phyloP scores from a whole-genome alignment of 1,140 invertebrate genomes.

The Bombus consobrinus region DNA sequence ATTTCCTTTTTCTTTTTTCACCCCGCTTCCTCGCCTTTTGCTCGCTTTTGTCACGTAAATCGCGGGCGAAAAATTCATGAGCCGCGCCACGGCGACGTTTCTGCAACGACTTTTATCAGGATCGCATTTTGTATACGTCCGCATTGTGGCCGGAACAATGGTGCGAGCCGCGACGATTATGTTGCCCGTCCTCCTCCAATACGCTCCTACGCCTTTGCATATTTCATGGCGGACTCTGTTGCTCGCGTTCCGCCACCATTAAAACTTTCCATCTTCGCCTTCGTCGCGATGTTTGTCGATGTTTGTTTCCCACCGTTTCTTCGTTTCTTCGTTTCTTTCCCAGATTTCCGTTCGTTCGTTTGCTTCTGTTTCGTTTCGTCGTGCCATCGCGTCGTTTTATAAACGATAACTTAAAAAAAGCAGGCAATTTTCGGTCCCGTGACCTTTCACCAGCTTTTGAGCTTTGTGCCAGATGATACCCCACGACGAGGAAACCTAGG shows the following conservation, averaged over 20 bases:
- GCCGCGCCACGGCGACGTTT: constrained; percentile 29
- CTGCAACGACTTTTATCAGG: constrained; percentile 54
- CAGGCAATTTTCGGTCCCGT: too few relatives aligned
- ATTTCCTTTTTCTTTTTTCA: constrained; percentile 1
- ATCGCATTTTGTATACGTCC: constrained; percentile 43
- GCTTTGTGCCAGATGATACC: rapidly evolving
- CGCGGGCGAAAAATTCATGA: constrained; percentile 60
- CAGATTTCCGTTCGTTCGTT: not conserved
- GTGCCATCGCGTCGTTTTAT: too few relatives aligned
- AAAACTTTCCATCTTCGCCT: constrained; percentile 49
- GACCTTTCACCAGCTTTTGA: too few relatives aligned
- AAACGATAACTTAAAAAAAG: too few relatives aligned
- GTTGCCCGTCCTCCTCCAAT: constrained; percentile 41
- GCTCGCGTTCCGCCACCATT: constrained; percentile 45
- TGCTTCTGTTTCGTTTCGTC: too few relatives aligned
- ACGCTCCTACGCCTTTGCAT: constrained; percentile 56
- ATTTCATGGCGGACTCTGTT: constrained; percentile 57
- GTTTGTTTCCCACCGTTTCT: not conserved
- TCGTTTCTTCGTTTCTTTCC: not conserved
- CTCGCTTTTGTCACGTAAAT: constrained; percentile 43
- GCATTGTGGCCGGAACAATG: constrained; percentile 63
- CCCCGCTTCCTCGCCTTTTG: not conserved
- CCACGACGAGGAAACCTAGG: too few relatives aligned
- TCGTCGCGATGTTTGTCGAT: not conserved
- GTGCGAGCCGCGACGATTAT: constrained; percentile 50